A percentile compares a stretch with the other conserved stretches of the same genome.
phyloP scores from a whole-genome alignment of 2,888 invertebrate species.

The Hypsopygia costalis region DNA sequence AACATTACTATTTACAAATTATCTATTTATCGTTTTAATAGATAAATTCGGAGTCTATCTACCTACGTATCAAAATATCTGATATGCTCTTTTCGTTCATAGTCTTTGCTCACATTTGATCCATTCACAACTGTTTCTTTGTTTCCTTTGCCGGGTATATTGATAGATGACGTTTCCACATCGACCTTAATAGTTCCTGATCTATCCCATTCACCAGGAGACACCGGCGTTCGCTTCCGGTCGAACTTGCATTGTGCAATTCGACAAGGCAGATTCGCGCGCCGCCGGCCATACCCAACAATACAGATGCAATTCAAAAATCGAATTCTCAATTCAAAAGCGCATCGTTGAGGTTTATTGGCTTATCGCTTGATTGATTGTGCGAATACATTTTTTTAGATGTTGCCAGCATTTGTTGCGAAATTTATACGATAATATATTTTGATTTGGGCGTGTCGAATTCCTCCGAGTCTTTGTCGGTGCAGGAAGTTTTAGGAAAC shows the following conservation, averaged over 20 bases:
- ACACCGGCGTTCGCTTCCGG: slow-evolving; percentile 72
- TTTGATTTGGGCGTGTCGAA: slow-evolving; percentile 79
- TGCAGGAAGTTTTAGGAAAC: slow-evolving; percentile 61
- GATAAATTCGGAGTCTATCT: too few relatives aligned
- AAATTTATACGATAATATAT: slow-evolving; percentile 65
- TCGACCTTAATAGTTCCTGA: slow-evolving; percentile 67
- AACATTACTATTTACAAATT: too few relatives aligned
- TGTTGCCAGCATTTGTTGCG: slow-evolving; percentile 44
- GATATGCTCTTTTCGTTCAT: too few relatives aligned
- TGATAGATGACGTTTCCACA: slow-evolving; percentile 36
- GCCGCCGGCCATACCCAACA: slow-evolving; percentile 71
- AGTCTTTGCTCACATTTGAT: neutral
- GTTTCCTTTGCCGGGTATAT: slow-evolving; percentile 39
- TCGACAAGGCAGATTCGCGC: slow-evolving; percentile 64
- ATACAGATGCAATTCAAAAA: slow-evolving; percentile 63
- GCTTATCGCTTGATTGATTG: slow-evolving; percentile 81
- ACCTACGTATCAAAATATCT: too few relatives aligned
- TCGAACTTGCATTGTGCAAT: slow-evolving; percentile 70
- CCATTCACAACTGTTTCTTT: slow-evolving; percentile 4
- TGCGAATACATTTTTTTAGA: slow-evolving; percentile 57
- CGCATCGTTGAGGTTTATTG: slow-evolving; percentile 81
- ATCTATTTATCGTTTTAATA: too few relatives aligned
- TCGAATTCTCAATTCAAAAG: slow-evolving; percentile 77
- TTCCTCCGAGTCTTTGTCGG: slow-evolving; percentile 59
- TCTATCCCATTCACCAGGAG: slow-evolving; percentile 61